Conservation (phyloP, 1,140 invertebrate genomes). For the Drosophila setifemur region DNA sequence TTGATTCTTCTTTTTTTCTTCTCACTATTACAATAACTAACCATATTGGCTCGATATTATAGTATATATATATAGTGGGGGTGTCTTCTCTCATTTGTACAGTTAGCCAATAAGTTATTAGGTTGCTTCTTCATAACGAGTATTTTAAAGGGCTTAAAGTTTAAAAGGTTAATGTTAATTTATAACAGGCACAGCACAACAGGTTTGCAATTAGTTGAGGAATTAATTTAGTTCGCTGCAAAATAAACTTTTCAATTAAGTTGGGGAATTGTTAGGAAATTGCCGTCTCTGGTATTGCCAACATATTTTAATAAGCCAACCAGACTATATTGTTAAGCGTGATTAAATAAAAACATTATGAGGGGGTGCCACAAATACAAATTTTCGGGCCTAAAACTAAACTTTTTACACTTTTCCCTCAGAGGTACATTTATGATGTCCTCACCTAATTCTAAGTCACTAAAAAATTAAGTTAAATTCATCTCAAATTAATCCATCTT, state of each 20-base stretch:
- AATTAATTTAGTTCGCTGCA: conserved; percentile 23
- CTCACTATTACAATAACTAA: too few species aligned
- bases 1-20: too few species aligned
- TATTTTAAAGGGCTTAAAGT: conserved; percentile 11
- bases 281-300: conserved; percentile 29
- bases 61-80: too few species aligned
- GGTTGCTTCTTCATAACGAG: conserved; percentile 13
- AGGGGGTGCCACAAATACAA: neutral
- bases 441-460: too few species aligned
- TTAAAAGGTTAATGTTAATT: conserved; percentile 22
- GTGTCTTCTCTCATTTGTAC: conserved; percentile 59
- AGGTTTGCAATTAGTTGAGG: conserved; percentile 16
- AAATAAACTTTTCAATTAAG: neutral
- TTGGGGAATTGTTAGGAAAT: conserved; percentile 18
- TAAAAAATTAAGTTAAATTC: too few species aligned
- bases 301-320: conserved; percentile 19
- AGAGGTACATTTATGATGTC: too few species aligned
- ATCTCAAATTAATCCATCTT: too few species aligned
- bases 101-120: conserved; percentile 60
- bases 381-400: neutral
- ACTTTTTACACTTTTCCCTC: too few species aligned
- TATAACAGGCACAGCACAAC: conserved; percentile 4
- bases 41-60: too few species aligned
- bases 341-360: conserved; percentile 2
- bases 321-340: conserved; percentile 28